Conservation (phyloP, 2,797 vertebrate species). For the Carduelis carduelis region DNA sequence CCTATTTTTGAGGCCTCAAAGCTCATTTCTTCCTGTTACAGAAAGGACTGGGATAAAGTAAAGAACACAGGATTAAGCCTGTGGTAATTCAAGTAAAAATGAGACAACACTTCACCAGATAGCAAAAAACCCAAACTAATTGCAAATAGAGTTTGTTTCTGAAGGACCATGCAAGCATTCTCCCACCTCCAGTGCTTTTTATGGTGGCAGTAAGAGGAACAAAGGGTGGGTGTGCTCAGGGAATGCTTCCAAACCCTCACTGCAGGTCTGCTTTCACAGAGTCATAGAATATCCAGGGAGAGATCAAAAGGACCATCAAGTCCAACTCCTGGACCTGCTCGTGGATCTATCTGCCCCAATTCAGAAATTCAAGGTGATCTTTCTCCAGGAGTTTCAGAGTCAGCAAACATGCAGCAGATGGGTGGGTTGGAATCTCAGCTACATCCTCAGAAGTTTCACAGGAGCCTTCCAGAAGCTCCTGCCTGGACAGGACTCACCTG, state of each 20-base stretch:
- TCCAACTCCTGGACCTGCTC: neutral
- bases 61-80: neutral
- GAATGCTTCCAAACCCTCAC: neutral
- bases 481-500: neutral
- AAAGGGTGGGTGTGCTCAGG: neutral
- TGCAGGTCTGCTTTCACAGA: neutral
- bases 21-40: neutral
- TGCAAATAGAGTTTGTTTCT: neutral
- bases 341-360: neutral
- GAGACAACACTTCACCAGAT: neutral
- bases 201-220: neutral
- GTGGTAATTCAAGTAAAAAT: neutral
- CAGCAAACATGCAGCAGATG: neutral
- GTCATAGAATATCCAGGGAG: neutral
- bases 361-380: neutral
- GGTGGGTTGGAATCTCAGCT: neutral
- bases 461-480: neutral
- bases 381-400: neutral
- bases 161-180: neutral
- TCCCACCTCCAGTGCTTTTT: neutral
- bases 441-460: neutral
- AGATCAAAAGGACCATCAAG: neutral
- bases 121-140: neutral
- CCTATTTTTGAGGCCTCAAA: neutral
- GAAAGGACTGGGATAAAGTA: neutral